These are phyloP conservation scores for Acrossocheilus fasciatus DNA, from an alignment of 2,797 vertebrate species.

Conservation along the genomic window DNA sequence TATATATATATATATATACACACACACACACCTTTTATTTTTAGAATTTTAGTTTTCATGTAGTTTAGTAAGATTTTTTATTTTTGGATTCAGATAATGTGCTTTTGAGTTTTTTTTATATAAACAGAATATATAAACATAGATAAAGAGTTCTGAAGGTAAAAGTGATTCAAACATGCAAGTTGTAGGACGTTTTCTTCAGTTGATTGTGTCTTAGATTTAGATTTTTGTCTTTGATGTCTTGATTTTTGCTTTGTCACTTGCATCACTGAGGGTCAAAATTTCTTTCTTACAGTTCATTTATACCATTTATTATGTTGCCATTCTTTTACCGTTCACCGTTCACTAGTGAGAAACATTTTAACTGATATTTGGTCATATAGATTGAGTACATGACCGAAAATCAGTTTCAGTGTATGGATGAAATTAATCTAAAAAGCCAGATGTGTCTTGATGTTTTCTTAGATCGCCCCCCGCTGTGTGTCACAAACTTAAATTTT, in stretches of 20 bases:
- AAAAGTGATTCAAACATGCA: too few species aligned
- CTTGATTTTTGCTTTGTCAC: neutral
- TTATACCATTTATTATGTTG: neutral
- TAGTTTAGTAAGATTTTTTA: neutral
- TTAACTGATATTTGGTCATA: neutral
- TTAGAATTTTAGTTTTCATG: neutral
- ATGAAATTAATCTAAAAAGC: neutral
- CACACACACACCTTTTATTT: neutral
- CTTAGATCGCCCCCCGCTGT: neutral
- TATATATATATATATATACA: too few species aligned
- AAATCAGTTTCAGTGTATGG: neutral
- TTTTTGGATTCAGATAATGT: neutral
- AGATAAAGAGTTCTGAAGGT: too few species aligned
- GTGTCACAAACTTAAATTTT: neutral
- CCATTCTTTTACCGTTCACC: neutral
- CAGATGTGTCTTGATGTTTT: neutral
- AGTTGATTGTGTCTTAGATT: neutral
- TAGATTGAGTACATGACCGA: neutral
- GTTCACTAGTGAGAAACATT: neutral
- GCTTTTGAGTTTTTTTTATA: too few species aligned
- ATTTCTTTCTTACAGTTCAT: neutral
- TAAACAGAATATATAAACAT: too few species aligned
- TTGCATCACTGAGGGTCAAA: neutral
- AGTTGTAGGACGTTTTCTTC: too few species aligned
- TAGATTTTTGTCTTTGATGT: neutral